These are phyloP conservation scores for Scolopax mira DNA, from an alignment of 2,113 vertebrate species.

Conservation along the genomic window DNA sequence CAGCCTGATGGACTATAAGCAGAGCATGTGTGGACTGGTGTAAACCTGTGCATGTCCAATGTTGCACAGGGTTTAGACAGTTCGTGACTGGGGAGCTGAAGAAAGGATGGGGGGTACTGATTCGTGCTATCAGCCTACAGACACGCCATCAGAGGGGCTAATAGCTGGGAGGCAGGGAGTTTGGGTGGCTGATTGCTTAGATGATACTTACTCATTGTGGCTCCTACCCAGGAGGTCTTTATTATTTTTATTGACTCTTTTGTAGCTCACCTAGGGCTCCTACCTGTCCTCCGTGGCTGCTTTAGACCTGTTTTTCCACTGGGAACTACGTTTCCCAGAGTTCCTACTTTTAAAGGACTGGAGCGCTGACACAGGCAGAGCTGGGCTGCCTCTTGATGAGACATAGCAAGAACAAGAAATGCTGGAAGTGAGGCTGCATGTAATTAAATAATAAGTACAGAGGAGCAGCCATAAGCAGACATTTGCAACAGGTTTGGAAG, in stretches of 20 bases:
- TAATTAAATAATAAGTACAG: background rate
- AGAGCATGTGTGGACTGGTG: accelerated
- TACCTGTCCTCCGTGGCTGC: background rate
- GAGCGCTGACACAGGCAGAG: accelerated
- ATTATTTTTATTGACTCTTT: background rate
- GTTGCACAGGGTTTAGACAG: background rate
- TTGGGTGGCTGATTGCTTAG: background rate
- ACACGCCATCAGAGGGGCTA: background rate
- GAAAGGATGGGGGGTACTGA: background rate
- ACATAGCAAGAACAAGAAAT: background rate
- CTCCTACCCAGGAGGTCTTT: background rate
- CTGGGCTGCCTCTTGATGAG: background rate
- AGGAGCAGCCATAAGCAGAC: background rate
- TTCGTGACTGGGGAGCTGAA: background rate
- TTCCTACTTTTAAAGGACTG: background rate
- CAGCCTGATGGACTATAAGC: background rate
- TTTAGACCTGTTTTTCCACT: background rate
- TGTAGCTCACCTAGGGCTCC: background rate
- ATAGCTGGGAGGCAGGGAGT: accelerated
- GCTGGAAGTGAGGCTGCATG: background rate
- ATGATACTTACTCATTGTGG: background rate
- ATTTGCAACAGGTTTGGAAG: background rate
- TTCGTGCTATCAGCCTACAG: background rate
- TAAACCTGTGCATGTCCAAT: accelerated
- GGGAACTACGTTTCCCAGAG: conserved; percentile 53